Conservation (phyloP, 2,113 vertebrate species). For the Aptenodytes forsteri region DNA sequence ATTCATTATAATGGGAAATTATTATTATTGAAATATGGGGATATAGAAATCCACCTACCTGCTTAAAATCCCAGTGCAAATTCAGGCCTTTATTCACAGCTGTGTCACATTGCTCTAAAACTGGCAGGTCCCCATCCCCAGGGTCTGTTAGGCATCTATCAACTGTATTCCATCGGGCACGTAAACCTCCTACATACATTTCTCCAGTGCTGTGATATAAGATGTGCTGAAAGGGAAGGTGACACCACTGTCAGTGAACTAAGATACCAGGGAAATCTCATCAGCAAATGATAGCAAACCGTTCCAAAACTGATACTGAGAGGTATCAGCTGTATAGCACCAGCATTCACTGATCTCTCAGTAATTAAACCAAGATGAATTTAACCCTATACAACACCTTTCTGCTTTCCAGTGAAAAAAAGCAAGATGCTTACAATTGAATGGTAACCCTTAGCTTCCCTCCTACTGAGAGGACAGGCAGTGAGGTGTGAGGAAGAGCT, state of each 20-base stretch:
- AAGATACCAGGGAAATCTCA: neutral
- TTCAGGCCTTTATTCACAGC: neutral
- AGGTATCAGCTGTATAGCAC: neutral
- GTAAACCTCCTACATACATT: slow-evolving; percentile 18
- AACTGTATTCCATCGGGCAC: neutral
- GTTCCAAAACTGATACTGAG: neutral
- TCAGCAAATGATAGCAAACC: neutral
- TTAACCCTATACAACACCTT: neutral
- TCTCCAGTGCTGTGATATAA: slow-evolving; percentile 49
- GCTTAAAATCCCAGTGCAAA: slow-evolving; percentile 51
- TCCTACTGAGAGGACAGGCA: neutral
- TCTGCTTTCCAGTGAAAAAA: neutral
- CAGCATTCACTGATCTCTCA: neutral
- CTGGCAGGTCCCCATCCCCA: neutral
- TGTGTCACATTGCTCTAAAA: slow-evolving; percentile 18
- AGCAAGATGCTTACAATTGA: neutral
- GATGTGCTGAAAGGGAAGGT: neutral
- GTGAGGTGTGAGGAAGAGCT: neutral
- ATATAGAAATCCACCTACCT: neutral
- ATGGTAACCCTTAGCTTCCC: neutral
- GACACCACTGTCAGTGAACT: neutral
- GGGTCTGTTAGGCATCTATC: slow-evolving; percentile 38
- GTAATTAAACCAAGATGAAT: neutral
- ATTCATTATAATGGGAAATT: neutral
- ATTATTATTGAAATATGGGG: neutral